Evolutionary conservation across 1,140 invertebrate species (phyloP), one percentile per base, ranked within the genome.

Genomic region (Lasioglossum albipes): DNA sequence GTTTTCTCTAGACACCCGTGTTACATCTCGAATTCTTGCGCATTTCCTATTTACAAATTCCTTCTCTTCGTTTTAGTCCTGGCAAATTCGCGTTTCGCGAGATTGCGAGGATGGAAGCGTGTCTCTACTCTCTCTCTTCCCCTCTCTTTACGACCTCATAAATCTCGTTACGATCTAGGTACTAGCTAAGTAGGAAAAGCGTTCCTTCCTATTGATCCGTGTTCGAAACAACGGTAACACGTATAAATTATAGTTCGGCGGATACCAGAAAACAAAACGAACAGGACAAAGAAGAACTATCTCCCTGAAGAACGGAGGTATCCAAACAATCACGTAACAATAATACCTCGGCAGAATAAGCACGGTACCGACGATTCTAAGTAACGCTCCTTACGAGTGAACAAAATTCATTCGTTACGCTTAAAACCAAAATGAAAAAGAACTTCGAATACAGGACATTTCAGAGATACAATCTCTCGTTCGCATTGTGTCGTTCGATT

Each of bases 11-110:
- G 36, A 74, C 57, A 66, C 57, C 12, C 42, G 45, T 49, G 36
- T 79, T 74, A 41, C 13, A 79, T 74, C 22, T 74, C 27, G 27
- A 67, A 80, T 42, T 54, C 75, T 78, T 69, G 27, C 27, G 13
- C 64, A 64, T 54, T 12, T 41, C 52, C 36, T 82, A 82, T 82
- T 68, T 83, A 79, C 70, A 73, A 69, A 71, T 54, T 79, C 13
- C n/a, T 71, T 20, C 36, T 42, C 27, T 74, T 69, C 42, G 18
- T 69, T 67, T 27, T 20, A 27, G 45, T 68, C 41, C 16, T 59
- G 68, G 36, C 4, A 20, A 45, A 42, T 22, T 67, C n/a, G 20
- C 27, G 64, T 27, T 62, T 20, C 71, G 27, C 59, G 42, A 31
- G 41, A 64, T 42, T 45, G 7, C 45, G 41, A 52, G 45, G 20